phyloP scores from a whole-genome alignment of 1,140 invertebrate genomes.

The Drosophila lacteicornis region DNA sequence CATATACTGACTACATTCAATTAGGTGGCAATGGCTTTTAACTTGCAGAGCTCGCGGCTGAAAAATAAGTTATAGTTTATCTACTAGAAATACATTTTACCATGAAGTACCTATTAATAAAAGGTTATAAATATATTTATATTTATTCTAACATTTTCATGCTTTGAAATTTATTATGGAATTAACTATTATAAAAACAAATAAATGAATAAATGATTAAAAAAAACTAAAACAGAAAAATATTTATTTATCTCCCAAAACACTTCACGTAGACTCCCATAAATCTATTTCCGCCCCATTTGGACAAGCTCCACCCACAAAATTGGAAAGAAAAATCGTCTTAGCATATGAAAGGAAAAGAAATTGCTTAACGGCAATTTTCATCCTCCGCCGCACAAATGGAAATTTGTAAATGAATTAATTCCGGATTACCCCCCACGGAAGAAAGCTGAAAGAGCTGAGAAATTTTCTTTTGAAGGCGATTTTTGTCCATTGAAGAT shows the following conservation, averaged over 20 bases:
- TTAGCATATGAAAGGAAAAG: slow-evolving; percentile 46
- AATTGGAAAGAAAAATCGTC: neutral
- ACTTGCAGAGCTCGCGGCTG: too few species aligned
- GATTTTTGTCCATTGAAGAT: slow-evolving; percentile 20
- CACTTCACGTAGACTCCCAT: neutral
- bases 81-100: too few species aligned
- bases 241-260: too few species aligned
- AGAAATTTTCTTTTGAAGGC: slow-evolving; percentile 36
- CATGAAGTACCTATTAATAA: too few species aligned
- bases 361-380: slow-evolving; percentile 73
- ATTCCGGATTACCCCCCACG: slow-evolving; percentile 28
- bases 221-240: too few species aligned
- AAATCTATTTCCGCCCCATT: slow-evolving; percentile 4
- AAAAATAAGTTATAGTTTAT: too few species aligned
- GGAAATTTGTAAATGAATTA: slow-evolving; percentile 70
- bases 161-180: too few species aligned
- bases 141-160: too few species aligned
- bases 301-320: neutral
- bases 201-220: too few species aligned
- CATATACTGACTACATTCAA: neutral
- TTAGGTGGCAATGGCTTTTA: neutral
- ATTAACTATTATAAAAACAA: too few species aligned
- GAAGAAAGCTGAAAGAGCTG: slow-evolving; percentile 5
- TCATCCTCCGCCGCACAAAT: slow-evolving; percentile 23
- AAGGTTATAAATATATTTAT: too few species aligned